These are phyloP conservation scores for Amphipoea lucens DNA, from an alignment of 2,888 invertebrate species.

Conservation along the genomic window DNA sequence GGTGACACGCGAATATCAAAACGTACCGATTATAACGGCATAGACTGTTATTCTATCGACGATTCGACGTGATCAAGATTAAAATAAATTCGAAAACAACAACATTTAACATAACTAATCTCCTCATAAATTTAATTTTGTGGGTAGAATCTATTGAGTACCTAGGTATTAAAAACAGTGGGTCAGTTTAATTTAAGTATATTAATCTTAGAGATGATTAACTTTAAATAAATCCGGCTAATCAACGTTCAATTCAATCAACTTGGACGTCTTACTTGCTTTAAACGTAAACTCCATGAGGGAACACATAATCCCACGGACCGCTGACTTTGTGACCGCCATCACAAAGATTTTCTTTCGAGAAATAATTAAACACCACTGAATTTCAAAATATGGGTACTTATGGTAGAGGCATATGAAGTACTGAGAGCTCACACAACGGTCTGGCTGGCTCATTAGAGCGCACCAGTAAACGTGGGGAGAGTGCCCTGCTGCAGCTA, in stretches of 20 bases:
- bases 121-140: constrained; percentile 13
- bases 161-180: constrained; percentile 8
- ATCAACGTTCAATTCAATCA: constrained; percentile 27
- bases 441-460: constrained; percentile 85
- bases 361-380: constrained; percentile 51
- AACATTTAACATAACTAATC: constrained; percentile 38
- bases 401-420: constrained; percentile 77
- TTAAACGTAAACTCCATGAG: constrained; percentile 89
- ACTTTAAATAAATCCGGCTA: not conserved
- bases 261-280: constrained; percentile 85
- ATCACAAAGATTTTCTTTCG: constrained; percentile 67
- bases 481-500: constrained; percentile 84
- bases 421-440: constrained; percentile 80
- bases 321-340: constrained; percentile 86
- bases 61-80: constrained; percentile 57
- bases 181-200: not conserved
- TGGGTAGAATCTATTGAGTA: constrained; percentile 8
- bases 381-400: constrained; percentile 68
- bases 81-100: constrained; percentile 52
- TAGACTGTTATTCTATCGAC: constrained; percentile 48
- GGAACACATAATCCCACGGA: constrained; percentile 88
- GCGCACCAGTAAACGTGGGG: constrained; percentile 87
- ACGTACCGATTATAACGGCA: constrained; percentile 73
- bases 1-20: constrained; percentile 71
- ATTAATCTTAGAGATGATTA: not conserved